Conservation (phyloP, 1,140 invertebrate species). For the Kradibia gibbosae region DNA sequence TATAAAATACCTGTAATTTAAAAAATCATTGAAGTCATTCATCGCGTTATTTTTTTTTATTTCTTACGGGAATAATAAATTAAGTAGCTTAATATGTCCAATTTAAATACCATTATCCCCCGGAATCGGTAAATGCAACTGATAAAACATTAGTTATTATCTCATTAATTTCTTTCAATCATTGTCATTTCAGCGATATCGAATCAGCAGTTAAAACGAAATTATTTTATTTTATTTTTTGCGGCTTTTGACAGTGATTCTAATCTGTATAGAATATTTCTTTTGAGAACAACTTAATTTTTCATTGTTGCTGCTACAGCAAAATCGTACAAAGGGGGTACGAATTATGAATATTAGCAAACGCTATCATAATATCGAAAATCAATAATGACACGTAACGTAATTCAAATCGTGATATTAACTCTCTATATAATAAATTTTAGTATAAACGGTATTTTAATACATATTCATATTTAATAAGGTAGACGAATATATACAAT, state of each 20-base stretch:
- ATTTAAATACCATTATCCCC: not conserved
- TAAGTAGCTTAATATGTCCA: not conserved
- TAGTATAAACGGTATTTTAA: too few species aligned
- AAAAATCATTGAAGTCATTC: too few species aligned
- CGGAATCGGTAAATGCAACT: not conserved
- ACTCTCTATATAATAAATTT: too few species aligned
- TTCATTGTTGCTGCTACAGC: not conserved
- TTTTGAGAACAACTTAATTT: not conserved
- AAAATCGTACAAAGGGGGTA: not conserved
- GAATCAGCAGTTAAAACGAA: not conserved
- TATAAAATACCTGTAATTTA: too few species aligned
- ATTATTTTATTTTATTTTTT: not conserved
- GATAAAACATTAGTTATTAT: not conserved
- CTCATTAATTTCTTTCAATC: not conserved
- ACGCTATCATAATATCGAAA: too few species aligned
- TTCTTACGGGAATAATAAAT: conserved; percentile 2
- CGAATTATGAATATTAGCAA: too few species aligned
- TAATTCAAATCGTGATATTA: too few species aligned
- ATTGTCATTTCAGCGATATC: not conserved
- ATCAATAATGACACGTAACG: too few species aligned
- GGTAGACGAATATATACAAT: not conserved
- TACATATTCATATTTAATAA: too few species aligned
- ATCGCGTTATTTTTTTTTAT: too few species aligned
- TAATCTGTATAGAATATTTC: not conserved
- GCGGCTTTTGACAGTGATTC: not conserved